A percentile compares a stretch with the other conserved stretches of the same genome.
These are phyloP conservation scores for Hydrolagus affinis DNA, from an alignment of 2,113 vertebrate genomes.

Conservation along the genomic window DNA sequence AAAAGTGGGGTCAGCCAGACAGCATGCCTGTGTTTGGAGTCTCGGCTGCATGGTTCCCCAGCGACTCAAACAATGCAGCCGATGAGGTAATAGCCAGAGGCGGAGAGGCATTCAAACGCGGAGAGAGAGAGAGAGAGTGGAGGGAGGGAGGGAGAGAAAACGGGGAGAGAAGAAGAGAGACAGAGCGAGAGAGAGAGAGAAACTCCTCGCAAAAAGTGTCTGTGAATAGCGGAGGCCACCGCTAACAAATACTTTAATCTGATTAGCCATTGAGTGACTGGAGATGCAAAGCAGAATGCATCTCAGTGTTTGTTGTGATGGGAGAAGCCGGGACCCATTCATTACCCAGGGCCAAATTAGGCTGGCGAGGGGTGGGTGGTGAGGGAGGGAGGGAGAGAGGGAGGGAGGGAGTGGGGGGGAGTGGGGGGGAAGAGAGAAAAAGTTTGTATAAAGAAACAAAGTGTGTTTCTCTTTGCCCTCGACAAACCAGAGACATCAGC, in stretches of 20 bases:
- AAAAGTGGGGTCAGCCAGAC: neutral
- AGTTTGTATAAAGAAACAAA: slow-evolving; percentile 12
- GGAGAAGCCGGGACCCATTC: slow-evolving; percentile 41
- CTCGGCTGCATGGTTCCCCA: neutral
- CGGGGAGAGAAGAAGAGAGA: neutral
- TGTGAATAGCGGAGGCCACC: slow-evolving; percentile 20
- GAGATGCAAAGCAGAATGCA: slow-evolving; percentile 31
- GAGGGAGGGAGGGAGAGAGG: too few species aligned
- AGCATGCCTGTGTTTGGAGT: slow-evolving; percentile 6
- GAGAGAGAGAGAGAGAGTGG: slow-evolving; percentile 29
- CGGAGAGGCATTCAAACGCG: slow-evolving; percentile 36
- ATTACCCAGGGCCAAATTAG: slow-evolving; percentile 42
- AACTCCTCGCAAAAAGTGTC: too few species aligned
- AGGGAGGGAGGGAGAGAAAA: too few species aligned
- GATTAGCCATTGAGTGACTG: slow-evolving; percentile 44
- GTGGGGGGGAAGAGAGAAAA: too few species aligned
- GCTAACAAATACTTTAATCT: slow-evolving; percentile 44
- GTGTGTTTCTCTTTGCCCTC: slow-evolving; percentile 35
- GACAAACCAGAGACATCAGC: slow-evolving; percentile 37
- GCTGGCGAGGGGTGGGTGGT: slow-evolving; percentile 27
- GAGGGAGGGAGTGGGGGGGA: too few species aligned
- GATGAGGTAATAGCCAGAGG: slow-evolving; percentile 40
- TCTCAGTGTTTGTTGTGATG: slow-evolving; percentile 36
- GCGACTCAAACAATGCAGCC: neutral
- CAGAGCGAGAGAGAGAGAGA: slow-evolving; percentile 15